Evolutionary conservation across 2,888 invertebrate genomes (phyloP).

Genomic region (Lepidocyrtinus sp.): DNA sequence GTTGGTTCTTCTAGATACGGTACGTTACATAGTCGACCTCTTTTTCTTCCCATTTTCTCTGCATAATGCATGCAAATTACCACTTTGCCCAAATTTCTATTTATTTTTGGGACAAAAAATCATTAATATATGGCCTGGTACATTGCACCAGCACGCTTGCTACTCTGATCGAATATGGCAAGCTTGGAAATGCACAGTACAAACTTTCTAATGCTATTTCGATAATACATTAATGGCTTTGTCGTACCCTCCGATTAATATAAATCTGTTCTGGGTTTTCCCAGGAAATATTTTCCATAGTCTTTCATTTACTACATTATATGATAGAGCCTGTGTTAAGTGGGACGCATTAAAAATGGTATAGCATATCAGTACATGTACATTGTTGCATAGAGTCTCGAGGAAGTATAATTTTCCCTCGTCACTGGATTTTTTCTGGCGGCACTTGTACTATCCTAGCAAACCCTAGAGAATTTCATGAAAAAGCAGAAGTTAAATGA

Average conservation of each 20-base stretch:
- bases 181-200: constrained; percentile 8
- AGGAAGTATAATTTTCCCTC: constrained; percentile 56
- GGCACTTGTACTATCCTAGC: no score
- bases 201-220: not conserved
- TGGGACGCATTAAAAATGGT: not conserved
- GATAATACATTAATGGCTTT: constrained; percentile 34
- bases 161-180: constrained; percentile 43
- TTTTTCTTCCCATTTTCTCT: constrained; percentile 24
- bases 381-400: constrained; percentile 33
- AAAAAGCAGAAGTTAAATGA: not conserved
- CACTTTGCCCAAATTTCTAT: constrained; percentile 48
- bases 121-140: constrained; percentile 55
- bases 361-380: no score
- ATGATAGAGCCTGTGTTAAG: not conserved
- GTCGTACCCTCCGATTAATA: constrained; percentile 43
- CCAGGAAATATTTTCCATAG: not conserved
- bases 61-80: constrained; percentile 65
- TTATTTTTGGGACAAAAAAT: constrained; percentile 55
- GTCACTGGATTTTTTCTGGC: no score
- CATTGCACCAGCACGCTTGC: constrained; percentile 15
- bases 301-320: not conserved
- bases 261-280: not conserved
- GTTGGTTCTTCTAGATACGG: constrained; percentile 27
- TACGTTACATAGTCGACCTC: not conserved
- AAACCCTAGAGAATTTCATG: not conserved